Percentiles rank a stretch among this genome's conserved stretches.
phyloP scores from a whole-genome alignment of 2,797 vertebrate species.

The Neopelma chrysocephalum region DNA sequence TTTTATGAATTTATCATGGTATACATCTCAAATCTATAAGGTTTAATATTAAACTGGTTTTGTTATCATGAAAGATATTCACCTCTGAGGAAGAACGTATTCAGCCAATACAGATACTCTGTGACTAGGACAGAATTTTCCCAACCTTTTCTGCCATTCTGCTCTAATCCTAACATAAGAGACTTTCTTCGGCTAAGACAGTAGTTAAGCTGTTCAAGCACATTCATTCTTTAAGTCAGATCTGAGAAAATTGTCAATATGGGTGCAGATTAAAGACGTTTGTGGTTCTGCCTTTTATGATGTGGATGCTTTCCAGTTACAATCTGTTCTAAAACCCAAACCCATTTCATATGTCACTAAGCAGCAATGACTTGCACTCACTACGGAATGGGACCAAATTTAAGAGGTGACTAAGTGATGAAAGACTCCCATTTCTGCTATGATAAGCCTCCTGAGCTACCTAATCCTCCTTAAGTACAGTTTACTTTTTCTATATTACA shows the following conservation, averaged over 20 bases:
- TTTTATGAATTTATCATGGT: not conserved
- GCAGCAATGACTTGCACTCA: slow-evolving; percentile 34
- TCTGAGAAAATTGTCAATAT: not conserved
- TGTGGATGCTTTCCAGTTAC: slow-evolving; percentile 25
- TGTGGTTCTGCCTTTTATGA: slow-evolving; percentile 18
- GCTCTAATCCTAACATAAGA: not conserved
- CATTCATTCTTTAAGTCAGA: not conserved
- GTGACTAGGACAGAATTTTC: not conserved
- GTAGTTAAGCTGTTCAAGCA: not conserved
- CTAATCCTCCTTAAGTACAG: slow-evolving; percentile 35
- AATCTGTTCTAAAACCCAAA: slow-evolving; percentile 38
- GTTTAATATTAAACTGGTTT: not conserved
- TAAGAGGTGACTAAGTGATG: slow-evolving; percentile 23
- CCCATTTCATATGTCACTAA: slow-evolving; percentile 51
- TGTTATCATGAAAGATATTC: not conserved
- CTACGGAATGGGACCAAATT: slow-evolving; percentile 7
- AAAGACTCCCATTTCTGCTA: not conserved
- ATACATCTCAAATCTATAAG: not conserved
- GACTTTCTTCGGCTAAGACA: not conserved
- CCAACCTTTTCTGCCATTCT: not conserved
- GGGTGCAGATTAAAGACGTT: not conserved
- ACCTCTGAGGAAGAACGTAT: not conserved
- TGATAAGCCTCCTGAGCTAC: slow-evolving; percentile 25
- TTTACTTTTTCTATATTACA: slow-evolving; percentile 1
- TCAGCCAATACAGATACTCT: not conserved